phyloP scores from a whole-genome alignment of 30 jellyfish, hydroid and myxozoan genomes.

The Catostylus mosaicus region DNA sequence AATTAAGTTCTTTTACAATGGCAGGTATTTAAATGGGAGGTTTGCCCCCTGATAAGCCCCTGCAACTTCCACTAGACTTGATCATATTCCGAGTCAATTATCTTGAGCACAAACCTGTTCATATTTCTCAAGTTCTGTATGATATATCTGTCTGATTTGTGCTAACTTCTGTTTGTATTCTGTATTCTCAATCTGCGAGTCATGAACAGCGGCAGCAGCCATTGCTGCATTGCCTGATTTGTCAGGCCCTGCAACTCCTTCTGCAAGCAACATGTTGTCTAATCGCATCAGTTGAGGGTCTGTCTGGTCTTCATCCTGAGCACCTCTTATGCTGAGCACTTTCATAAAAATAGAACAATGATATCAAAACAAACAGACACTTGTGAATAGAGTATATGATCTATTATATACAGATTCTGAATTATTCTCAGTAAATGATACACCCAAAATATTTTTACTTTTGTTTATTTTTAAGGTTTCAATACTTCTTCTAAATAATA shows the following conservation, averaged over 20 bases:
- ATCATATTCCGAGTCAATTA: no score
- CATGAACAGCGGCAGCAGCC: constrained; percentile 97
- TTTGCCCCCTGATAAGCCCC: no score
- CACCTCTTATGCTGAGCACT: constrained; percentile 89
- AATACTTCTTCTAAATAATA: no score
- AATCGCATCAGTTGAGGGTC: constrained; percentile 96
- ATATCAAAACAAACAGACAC: no score
- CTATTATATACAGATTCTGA: no score
- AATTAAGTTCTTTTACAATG: no score
- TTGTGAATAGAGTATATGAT: no score
- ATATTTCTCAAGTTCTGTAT: constrained; percentile 95
- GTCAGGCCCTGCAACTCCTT: constrained; percentile 97
- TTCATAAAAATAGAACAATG: background rate
- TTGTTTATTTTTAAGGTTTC: no score
- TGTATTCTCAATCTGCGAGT: constrained; percentile 90
- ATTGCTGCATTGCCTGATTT: constrained; percentile 84
- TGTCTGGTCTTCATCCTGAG: constrained; percentile 92
- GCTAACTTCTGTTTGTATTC: constrained; percentile 93
- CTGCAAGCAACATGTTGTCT: constrained; percentile 95
- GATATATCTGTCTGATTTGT: constrained; percentile 94
- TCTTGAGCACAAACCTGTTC: constrained; percentile 95
- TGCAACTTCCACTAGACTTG: no score
- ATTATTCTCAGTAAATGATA: no score
- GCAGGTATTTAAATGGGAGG: no score
- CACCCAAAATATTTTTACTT: no score